Evolutionary conservation across 2,888 invertebrate genomes (phyloP).

Genomic region (Ganaspis brasiliensis): DNA sequence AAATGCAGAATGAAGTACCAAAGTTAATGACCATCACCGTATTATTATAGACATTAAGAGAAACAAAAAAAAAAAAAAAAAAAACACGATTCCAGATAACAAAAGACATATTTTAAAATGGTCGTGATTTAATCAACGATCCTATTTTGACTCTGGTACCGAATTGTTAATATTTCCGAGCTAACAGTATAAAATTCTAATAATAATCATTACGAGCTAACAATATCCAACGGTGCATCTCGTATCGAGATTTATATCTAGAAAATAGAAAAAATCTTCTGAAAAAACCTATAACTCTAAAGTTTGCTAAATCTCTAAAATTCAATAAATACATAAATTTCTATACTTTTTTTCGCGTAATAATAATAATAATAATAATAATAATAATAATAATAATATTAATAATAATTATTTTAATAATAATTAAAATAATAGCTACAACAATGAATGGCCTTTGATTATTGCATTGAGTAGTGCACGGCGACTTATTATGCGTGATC

Average conservation of each 20-base stretch:
- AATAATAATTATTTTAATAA: slow-evolving; percentile 59
- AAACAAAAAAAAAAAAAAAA: slow-evolving; percentile 49
- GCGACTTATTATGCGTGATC: slow-evolving; percentile 64
- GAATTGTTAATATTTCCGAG: slow-evolving; percentile 31
- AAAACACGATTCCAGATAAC: slow-evolving; percentile 39
- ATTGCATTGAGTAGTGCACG: slow-evolving; percentile 76
- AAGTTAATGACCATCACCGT: slow-evolving; percentile 68
- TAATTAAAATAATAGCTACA: slow-evolving; percentile 68
- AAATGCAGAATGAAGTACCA: slow-evolving; percentile 58
- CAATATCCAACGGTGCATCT: slow-evolving; percentile 51
- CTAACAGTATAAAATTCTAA: slow-evolving; percentile 52
- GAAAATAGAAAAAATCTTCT: slow-evolving; percentile 29
- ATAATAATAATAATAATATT: slow-evolving; percentile 45
- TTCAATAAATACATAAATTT: slow-evolving; percentile 68
- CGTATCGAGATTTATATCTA: slow-evolving; percentile 27
- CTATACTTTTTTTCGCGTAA: slow-evolving; percentile 51
- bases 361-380: slow-evolving; percentile 57
- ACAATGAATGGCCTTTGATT: slow-evolving; percentile 78
- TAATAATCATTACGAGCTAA: slow-evolving; percentile 51
- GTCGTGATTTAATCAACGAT: not conserved
- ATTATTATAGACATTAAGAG: slow-evolving; percentile 57
- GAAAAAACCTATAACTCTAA: slow-evolving; percentile 64
- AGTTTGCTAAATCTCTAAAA: slow-evolving; percentile 59
- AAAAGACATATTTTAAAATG: slow-evolving; percentile 28
- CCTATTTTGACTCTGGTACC: slow-evolving; percentile 13